phyloP scores from a whole-genome alignment of 2,797 vertebrate genomes.

The Dryobates pubescens region DNA sequence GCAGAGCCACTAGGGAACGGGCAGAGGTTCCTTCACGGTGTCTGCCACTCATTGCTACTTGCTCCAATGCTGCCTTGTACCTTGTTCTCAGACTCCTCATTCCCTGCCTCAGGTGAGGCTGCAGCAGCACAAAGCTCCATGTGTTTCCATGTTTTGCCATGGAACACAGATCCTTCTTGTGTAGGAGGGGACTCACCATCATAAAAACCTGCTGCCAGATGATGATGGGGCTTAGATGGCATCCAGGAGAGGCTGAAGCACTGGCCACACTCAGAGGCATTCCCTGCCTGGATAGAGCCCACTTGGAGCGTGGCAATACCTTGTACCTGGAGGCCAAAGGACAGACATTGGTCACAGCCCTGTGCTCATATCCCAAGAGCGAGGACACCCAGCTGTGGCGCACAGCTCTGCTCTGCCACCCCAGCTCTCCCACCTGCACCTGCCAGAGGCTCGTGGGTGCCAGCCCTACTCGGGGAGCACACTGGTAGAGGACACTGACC shows the following conservation, averaged over 20 bases:
- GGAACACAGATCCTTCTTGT: neutral
- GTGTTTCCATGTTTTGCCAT: fast-evolving
- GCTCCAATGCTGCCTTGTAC: fast-evolving
- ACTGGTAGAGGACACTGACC: neutral
- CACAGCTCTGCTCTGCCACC: neutral
- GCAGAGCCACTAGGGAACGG: neutral
- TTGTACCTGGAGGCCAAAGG: slow-evolving; percentile 77
- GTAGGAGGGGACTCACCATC: slow-evolving; percentile 81
- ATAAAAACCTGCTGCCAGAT: slow-evolving; percentile 91
- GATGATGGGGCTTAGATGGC: slow-evolving; percentile 88
- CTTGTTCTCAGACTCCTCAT: neutral
- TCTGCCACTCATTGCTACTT: neutral
- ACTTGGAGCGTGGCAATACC: slow-evolving; percentile 84
- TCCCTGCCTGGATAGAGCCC: slow-evolving; percentile 85
- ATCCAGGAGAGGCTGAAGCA: slow-evolving; percentile 93
- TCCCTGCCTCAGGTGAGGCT: neutral
- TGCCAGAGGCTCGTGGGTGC: neutral
- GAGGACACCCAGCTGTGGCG: neutral
- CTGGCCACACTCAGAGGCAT: slow-evolving; percentile 80
- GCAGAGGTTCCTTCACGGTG: neutral
- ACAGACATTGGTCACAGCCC: neutral
- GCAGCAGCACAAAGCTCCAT: neutral
- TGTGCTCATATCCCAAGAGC: fast-evolving
- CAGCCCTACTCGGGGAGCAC: neutral
- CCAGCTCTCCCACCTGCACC: neutral